phyloP scores from a whole-genome alignment of 1,140 invertebrate species.

The Doryteuthis pealeii region DNA sequence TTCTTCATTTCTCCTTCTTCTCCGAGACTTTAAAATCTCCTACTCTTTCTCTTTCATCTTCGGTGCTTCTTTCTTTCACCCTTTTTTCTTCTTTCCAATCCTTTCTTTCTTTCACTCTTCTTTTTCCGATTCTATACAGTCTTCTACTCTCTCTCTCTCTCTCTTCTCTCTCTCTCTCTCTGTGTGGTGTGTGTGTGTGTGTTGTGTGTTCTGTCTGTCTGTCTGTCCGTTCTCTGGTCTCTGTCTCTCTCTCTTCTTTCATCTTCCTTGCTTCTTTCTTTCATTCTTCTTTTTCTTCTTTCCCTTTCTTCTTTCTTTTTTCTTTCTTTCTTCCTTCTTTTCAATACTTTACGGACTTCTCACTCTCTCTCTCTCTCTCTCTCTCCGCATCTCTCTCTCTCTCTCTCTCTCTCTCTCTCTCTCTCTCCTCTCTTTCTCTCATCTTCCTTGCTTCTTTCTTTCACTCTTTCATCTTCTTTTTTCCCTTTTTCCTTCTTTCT shows the following conservation, averaged over 20 bases:
- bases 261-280: not conserved
- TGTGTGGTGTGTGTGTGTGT: not conserved
- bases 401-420: slow-evolving; percentile 1
- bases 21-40: too few species aligned
- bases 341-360: not conserved
- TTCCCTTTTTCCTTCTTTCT: not conserved
- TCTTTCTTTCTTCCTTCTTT: not conserved
- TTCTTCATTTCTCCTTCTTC: too few species aligned
- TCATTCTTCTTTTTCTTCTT: not conserved
- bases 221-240: not conserved
- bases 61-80: not conserved
- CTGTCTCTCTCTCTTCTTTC: not conserved
- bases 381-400: not conserved
- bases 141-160: not conserved
- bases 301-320: not conserved
- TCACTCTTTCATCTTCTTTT: not conserved
- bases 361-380: not conserved
- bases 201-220: not conserved
- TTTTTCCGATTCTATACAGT: too few species aligned
- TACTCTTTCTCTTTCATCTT: too few species aligned
- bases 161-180: not conserved
- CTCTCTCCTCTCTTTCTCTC: not conserved
- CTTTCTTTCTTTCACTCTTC: not conserved
- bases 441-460: not conserved
- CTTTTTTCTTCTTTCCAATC: not conserved